phyloP scores from a whole-genome alignment of 2,888 invertebrate species.

The Oxycera nigricornis region DNA sequence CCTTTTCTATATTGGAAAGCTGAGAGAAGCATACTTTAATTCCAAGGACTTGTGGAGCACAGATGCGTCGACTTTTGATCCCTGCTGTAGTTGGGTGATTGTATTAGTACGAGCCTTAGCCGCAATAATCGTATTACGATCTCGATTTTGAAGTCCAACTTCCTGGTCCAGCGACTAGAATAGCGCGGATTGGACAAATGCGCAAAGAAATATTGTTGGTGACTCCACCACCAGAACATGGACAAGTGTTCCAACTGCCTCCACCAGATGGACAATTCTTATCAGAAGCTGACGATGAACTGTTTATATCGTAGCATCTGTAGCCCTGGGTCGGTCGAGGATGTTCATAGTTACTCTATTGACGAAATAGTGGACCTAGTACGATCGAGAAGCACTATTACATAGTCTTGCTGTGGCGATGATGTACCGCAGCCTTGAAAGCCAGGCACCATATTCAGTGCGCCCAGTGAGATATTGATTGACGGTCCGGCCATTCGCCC shows the following conservation, averaged over 20 bases:
- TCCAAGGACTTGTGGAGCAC: not conserved
- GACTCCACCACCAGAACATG: conserved; percentile 58
- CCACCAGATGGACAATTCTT: conserved; percentile 82
- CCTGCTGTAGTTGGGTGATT: conserved; percentile 61
- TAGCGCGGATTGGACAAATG: conserved; percentile 60
- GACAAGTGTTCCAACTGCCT: conserved; percentile 79
- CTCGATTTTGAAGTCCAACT: conserved; percentile 62
- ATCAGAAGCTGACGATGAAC: conserved; percentile 61
- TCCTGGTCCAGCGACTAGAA: conserved; percentile 61
- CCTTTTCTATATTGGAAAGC: not conserved
- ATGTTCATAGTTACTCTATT: conserved; percentile 87
- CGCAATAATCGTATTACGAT: conserved; percentile 62
- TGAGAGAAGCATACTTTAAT: not conserved
- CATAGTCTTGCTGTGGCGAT: conserved; percentile 85
- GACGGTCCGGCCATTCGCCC: conserved; percentile 90
- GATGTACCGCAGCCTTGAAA: conserved; percentile 86
- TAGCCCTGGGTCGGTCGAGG: conserved; percentile 86
- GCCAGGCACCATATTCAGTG: conserved; percentile 89
- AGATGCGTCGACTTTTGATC: conserved; percentile 52
- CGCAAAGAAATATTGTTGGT: conserved; percentile 61
- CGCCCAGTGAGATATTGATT: conserved; percentile 88
- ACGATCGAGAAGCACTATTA: conserved; percentile 81
- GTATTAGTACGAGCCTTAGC: conserved; percentile 62
- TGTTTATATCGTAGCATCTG: conserved; percentile 76
- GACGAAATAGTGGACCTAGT: conserved; percentile 81